phyloP scores from a whole-genome alignment of 2,888 invertebrate species.

The Synergus laeviventris region DNA sequence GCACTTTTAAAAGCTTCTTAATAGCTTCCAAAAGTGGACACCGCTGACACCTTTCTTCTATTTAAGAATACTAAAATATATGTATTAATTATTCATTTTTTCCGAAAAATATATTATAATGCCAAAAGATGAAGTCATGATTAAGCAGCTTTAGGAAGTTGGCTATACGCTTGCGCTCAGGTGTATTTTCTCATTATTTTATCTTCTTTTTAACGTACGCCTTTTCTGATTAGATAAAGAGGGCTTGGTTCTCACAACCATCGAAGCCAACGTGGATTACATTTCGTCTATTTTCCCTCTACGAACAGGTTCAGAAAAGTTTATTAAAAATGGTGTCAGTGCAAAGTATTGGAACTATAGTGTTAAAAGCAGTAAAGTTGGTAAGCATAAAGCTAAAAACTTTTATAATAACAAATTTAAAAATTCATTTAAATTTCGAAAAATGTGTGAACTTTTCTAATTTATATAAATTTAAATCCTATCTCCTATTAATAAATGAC shows the following conservation, averaged over 20 bases:
- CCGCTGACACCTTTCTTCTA: too few species aligned
- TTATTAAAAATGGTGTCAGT: conserved; percentile 85
- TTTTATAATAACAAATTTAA: not conserved
- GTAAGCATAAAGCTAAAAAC: conserved; percentile 78
- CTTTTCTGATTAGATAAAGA: conserved; percentile 75
- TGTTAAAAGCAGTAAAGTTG: conserved; percentile 89
- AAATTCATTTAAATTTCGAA: not conserved
- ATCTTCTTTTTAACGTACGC: conserved; percentile 60
- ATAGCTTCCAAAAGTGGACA: not conserved
- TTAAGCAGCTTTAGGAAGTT: not conserved
- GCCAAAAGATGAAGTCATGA: not conserved
- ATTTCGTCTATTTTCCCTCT: conserved; percentile 50
- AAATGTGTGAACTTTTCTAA: not conserved
- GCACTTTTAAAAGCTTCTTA: not conserved
- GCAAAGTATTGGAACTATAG: conserved; percentile 88
- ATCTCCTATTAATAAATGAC: not conserved
- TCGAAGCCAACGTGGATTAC: conserved; percentile 49
- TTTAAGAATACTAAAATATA: not conserved
- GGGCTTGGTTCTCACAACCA: conserved; percentile 67
- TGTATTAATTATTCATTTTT: not conserved
- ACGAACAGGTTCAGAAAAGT: conserved; percentile 46
- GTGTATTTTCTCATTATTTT: conserved; percentile 51
- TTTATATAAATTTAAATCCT: not conserved
- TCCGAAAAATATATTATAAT: not conserved
- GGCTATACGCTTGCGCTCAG: conserved; percentile 33